These are phyloP conservation scores for Eudyptes chrysolophus DNA, from an alignment of 2,113 vertebrate species.

Conservation along the genomic window DNA sequence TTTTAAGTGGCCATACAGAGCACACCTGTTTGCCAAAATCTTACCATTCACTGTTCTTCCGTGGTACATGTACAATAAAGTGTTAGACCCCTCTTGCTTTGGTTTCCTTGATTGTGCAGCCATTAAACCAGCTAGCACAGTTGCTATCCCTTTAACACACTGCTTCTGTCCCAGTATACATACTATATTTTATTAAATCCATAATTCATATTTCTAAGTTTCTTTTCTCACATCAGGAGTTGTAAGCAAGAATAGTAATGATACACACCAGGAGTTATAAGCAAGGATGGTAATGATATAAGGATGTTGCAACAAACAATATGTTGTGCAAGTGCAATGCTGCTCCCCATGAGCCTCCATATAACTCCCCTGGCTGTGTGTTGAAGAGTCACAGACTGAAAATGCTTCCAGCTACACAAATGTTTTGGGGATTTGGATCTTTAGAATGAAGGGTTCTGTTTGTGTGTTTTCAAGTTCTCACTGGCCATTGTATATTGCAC, in stretches of 20 bases:
- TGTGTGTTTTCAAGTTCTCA: not conserved
- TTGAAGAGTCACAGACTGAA: not conserved
- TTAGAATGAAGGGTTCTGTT: conserved; percentile 15
- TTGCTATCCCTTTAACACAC: not conserved
- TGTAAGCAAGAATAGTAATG: conserved; percentile 28
- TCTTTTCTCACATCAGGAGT: not conserved
- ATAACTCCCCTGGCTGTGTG: not conserved
- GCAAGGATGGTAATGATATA: not conserved
- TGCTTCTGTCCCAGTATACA: not conserved
- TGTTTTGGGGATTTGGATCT: not conserved
- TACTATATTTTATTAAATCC: conserved; percentile 37
- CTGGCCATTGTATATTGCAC: not conserved
- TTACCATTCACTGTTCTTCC: not conserved
- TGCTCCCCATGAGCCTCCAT: not conserved
- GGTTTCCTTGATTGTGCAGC: not conserved
- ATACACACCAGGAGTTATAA: conserved; percentile 41
- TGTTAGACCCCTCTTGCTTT: not conserved
- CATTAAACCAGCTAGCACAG: not conserved
- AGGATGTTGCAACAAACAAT: conserved; percentile 6
- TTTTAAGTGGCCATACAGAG: not conserved
- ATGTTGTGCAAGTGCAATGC: not conserved
- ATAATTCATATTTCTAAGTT: conserved; percentile 35
- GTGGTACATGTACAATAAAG: not conserved
- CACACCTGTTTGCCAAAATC: not conserved
- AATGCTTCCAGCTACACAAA: conserved; percentile 34